Base-by-base conservation (phyloP, 2,888 invertebrate species). In the Agonopterix alstromeriana region DNA sequence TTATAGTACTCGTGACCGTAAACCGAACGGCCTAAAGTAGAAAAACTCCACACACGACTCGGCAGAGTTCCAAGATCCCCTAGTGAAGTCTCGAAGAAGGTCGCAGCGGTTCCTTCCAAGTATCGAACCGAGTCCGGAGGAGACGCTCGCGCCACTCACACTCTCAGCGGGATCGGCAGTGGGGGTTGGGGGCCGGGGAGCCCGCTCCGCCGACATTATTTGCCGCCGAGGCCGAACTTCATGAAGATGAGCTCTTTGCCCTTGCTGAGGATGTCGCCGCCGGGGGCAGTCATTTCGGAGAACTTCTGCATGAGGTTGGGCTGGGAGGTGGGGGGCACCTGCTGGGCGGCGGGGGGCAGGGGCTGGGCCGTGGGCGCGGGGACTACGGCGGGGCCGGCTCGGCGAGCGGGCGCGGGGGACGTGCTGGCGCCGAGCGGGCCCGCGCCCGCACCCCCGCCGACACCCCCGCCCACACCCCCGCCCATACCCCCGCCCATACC, bases 201-300 rank as follows among this genome's bases (percentile, higher is more conserved):
- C 77, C 84, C 82, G 67, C 59, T 53, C 57, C 68, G 67, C 82
- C 78, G 71, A 60, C 79, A 85, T 91, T 92, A 92, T 92, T 92
- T 92, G 73, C 93, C 93, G 71, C 95, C 95, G 65, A 97, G 91
- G 61, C 97, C 97, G 82, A 97, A 97, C 89, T 95, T 95, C 94
- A 97, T 97, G 86, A 97, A 97, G 80, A 97, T 95, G 61, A 97
- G 93, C 90, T 97, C 97, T 89, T 97, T 97, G 71, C 97, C 97
- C 85, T 97, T 97, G 73, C 96, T 96, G 66, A 97, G 91, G 63
- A 97, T 95, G 77, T 96, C 96, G 67, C 96, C 96, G 56, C 96
- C 96, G 63, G 96, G 95, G 54, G 94, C 94, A 50, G 96, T 94
- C 90, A 96, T 95, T 78, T 96, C 96, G 66, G 94, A 93, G 77